Percentiles rank a stretch among this genome's conserved stretches.
Conservation (phyloP, 2,888 invertebrate species). For the Xestia c-nigrum region DNA sequence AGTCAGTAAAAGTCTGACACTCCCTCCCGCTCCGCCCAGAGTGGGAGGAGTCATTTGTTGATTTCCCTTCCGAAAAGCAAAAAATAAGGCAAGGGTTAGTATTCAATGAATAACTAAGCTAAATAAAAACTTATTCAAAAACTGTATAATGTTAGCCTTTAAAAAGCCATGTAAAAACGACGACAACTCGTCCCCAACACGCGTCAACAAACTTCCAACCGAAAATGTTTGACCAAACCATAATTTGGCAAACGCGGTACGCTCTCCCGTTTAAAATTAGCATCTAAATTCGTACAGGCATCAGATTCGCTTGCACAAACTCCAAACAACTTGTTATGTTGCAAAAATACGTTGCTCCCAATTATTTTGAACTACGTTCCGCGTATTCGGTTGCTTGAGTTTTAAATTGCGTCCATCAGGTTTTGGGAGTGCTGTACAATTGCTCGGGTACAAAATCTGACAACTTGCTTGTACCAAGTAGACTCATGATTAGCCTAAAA, state of each 20-base stretch:
- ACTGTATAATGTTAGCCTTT: too few species aligned
- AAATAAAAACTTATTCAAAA: not conserved
- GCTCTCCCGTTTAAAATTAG: conserved; percentile 7
- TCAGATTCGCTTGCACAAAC: conserved; percentile 23
- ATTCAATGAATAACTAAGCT: not conserved
- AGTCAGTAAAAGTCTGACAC: too few species aligned
- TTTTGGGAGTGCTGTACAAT: not conserved
- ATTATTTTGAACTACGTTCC: conserved; percentile 42
- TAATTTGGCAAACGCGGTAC: conserved; percentile 7
- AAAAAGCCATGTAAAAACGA: not conserved
- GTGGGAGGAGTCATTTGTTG: too few species aligned
- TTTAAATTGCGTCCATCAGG: conserved; percentile 33
- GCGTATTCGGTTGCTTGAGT: conserved; percentile 23
- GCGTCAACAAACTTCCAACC: not conserved
- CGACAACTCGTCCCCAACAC: not conserved
- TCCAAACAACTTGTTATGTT: conserved; percentile 27
- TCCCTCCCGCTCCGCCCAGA: too few species aligned
- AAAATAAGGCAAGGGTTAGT: not conserved
- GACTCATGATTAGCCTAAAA: too few species aligned
- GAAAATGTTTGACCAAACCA: conserved; percentile 15
- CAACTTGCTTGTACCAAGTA: not conserved
- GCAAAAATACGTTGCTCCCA: conserved; percentile 39
- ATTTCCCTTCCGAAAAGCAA: too few species aligned
- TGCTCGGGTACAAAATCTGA: not conserved
- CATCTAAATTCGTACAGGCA: conserved; percentile 10